Base-by-base conservation (phyloP, 2,113 vertebrate genomes). In the Podocnemis expansa region DNA sequence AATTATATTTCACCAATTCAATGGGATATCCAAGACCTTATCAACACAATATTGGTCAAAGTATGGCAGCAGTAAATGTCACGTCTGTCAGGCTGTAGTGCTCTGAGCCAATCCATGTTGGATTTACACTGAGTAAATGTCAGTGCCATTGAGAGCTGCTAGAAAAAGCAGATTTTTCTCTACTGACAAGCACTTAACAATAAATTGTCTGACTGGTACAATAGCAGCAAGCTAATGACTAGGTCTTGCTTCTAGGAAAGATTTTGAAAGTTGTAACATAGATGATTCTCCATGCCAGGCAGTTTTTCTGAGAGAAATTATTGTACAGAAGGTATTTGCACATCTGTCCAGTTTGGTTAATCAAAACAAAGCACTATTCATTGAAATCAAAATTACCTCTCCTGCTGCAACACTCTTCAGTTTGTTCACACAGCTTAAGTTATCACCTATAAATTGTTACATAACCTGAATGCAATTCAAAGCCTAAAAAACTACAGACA, bases 81-180 rank as follows among this genome's bases (percentile, higher is more conserved):
- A 98, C 81, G 95, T 97, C 98, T 97, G 97, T 98, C 98, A 98
- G 89, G 88, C 91, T 96, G 89, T 96, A 93, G 93, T 94, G 85
- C 96, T 91, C 96, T 95, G 89, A 98, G 94, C 96, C 97, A 97
- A 97, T 97, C 93, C 95, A 16, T 93, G 95, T 96, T 97, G 97
- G 86, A 97, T 98, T 98, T 98, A 97, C 96, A 98, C 94, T 97
- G 96, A 97, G 98, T 97, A 98, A 98, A 98, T 98, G 98, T 98
- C 98, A 98, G 85, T 94, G 93, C 96, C 97, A 97, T 91, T 86
- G 97, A 97, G 95, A 97, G 95, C 96, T 96, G 84, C 80, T 93
- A 97, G 95, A 88, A 97, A 97, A 97, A 96, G 95, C 94, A 96
- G 91, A 92, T 95, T 98, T 93, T 98, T 95, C 96, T 96, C 93